Evolutionary conservation across 1,140 invertebrate species (phyloP).

Genomic region (Portunus trituberculatus): DNA sequence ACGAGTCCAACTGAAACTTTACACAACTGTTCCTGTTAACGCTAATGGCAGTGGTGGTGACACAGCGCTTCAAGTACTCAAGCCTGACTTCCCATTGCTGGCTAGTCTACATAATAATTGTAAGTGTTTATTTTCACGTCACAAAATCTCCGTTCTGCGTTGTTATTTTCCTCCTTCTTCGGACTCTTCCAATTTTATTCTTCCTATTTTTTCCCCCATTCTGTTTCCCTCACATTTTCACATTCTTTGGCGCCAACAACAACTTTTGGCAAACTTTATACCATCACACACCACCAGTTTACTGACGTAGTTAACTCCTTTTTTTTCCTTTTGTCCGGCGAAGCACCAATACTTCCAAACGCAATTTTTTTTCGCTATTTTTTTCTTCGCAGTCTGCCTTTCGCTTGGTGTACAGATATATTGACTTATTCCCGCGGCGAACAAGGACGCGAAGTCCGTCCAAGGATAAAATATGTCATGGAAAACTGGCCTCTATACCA

Average conservation of each 20-base stretch:
- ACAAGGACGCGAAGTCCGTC: not conserved
- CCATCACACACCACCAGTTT: slow-evolving; percentile 18
- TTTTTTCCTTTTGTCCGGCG: not conserved
- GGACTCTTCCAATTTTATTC: not conserved
- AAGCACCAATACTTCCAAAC: not conserved
- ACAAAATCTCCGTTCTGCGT: too few species aligned
- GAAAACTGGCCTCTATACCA: too few species aligned
- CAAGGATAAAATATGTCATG: too few species aligned
- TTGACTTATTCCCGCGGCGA: not conserved
- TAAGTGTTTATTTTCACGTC: too few species aligned
- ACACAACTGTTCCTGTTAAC: too few species aligned
- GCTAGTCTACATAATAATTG: too few species aligned
- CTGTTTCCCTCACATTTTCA: not conserved
- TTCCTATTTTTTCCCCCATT: not conserved
- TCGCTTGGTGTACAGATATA: not conserved
- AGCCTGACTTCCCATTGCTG: too few species aligned
- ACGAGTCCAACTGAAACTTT: too few species aligned
- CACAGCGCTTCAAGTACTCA: too few species aligned
- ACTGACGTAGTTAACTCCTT: not conserved
- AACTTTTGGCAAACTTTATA: not conserved
- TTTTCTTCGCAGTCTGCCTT: not conserved
- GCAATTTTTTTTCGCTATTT: not conserved
- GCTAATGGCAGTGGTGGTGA: too few species aligned
- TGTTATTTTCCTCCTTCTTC: not conserved
- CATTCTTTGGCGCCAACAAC: not conserved